phyloP scores from a whole-genome alignment of 2,797 vertebrate species.

The Dryobates pubescens region DNA sequence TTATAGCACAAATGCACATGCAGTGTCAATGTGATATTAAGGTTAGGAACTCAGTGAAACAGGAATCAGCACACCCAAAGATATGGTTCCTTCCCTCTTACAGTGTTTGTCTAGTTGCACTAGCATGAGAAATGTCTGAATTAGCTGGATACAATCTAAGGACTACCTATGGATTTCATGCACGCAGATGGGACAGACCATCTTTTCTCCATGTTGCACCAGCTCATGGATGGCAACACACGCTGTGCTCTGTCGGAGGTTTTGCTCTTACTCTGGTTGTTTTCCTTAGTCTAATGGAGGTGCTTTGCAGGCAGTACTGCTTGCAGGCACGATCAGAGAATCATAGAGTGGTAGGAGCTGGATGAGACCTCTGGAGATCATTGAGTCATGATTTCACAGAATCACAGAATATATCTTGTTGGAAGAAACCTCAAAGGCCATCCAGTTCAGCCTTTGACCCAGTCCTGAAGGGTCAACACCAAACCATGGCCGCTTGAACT shows the following conservation, averaged over 20 bases:
- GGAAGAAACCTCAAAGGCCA: no score
- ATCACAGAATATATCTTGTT: no score
- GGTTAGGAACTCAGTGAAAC: constrained; percentile 5
- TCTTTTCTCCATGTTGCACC: not conserved
- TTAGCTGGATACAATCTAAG: not conserved
- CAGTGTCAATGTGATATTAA: not conserved
- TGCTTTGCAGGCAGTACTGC: rapidly evolving
- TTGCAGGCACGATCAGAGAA: no score
- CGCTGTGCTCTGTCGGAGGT: not conserved
- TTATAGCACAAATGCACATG: not conserved
- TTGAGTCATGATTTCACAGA: not conserved
- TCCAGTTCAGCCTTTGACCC: no score
- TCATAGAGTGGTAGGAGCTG: no score
- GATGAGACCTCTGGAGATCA: no score
- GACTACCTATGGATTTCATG: not conserved
- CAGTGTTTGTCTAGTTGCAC: not conserved
- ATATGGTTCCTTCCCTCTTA: not conserved
- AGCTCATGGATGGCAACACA: rapidly evolving
- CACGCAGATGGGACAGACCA: rapidly evolving
- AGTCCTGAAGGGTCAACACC: no score
- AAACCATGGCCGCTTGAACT: no score
- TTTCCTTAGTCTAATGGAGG: not conserved
- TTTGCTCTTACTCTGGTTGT: not conserved
- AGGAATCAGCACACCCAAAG: not conserved
- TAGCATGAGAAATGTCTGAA: not conserved